Base-by-base conservation (phyloP, 2,797 vertebrate species). In the Parauchenoglanis punctatus region DNA sequence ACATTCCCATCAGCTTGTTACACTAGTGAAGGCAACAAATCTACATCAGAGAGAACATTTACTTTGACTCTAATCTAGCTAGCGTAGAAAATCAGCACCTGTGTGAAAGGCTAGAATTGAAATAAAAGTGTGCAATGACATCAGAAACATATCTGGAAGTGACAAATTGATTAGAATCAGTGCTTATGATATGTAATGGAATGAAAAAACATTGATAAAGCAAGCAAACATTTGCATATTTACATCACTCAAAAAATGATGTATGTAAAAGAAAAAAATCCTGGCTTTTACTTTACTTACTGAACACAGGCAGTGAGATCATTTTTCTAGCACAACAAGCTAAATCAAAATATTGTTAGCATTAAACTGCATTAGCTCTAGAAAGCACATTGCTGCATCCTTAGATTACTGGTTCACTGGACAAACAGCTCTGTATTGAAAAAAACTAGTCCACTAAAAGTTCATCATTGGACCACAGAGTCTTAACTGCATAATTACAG, bases 31-130 rank as follows among this genome's bases (percentile, higher is more conserved):
- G 78, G 68, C 58, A 73, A 75, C 63, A 40, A 77, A 46, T 61
- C 72, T 67, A 49, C 81, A 35, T 84, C 58, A 81, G 78, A 83
- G 76, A 72, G 72, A 44, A 73, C 40, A 58, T 89, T 80, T 88
- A 76, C 77, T 49, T 25, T 87, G 65, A 87, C 84, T 80, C 1
- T 23, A 61, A 81, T 23, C 56, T 40, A 40, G 2, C 31, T 25
- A 61, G 31, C 7, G 2, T 78, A 58, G 54, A 81, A 61, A 46
- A 63, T 25, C 65, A 56, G 13, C 12, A 52, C 25, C 15, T 56
- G 8, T 28, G 7, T 78, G 17, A 78, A 56, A 11, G 15, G 52
- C 52, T 28, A 56, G 4, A 35, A 78, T 58, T 84, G 56, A 80
- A 65, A 89, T 72, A 70, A 88, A 80, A 81, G 73, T 44, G n/a